Percentiles rank a stretch among this genome's conserved stretches.
phyloP scores from a whole-genome alignment of 2,888 invertebrate species.

The Nomada ferruginata region DNA sequence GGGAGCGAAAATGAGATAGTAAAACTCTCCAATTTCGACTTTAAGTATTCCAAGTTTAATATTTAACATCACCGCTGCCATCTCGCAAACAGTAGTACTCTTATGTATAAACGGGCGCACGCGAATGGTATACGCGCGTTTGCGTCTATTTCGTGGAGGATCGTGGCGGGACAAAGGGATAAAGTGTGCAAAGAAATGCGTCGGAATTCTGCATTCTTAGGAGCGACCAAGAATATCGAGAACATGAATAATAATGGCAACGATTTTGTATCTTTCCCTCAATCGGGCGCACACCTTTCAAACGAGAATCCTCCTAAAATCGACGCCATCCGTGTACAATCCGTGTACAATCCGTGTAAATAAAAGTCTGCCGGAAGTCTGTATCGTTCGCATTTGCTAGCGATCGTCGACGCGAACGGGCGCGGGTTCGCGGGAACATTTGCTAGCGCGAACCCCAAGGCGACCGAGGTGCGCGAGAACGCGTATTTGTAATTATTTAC shows the following conservation, averaged over 20 bases:
- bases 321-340: not conserved
- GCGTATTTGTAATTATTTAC: not conserved
- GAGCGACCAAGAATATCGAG: not conserved
- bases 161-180: not conserved
- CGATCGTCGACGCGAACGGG: too few relatives aligned
- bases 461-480: not conserved
- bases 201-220: not conserved
- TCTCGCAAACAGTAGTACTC: too few relatives aligned
- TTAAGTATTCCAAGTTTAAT: too few relatives aligned
- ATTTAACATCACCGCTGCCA: too few relatives aligned
- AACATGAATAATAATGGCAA: constrained; percentile 12
- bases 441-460: not conserved
- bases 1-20: not conserved
- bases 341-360: not conserved
- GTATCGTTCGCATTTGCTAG: not conserved
- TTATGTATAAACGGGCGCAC: too few relatives aligned
- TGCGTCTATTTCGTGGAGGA: too few relatives aligned
- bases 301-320: not conserved
- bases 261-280: not conserved
- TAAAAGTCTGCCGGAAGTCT: not conserved
- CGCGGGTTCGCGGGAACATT: too few relatives aligned
- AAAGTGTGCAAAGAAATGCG: not conserved
- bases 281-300: not conserved
- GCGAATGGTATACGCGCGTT: too few relatives aligned
- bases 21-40: too few relatives aligned